Percentiles rank a stretch among this genome's conserved stretches.
Evolutionary conservation across 2,113 vertebrate species (phyloP).

Genomic region (Choloepus hoffmanni): DNA sequence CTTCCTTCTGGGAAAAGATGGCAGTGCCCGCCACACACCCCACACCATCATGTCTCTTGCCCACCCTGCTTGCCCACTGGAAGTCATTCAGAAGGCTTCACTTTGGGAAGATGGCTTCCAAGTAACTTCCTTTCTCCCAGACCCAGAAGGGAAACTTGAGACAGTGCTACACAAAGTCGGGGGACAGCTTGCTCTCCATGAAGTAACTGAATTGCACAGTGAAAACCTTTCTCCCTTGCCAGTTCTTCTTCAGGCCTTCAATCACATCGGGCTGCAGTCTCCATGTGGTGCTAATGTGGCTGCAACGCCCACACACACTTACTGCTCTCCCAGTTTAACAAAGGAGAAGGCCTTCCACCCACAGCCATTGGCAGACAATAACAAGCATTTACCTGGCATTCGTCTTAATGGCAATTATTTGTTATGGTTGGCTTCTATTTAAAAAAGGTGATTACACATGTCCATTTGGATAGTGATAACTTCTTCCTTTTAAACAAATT

Average conservation of each 20-base stretch:
- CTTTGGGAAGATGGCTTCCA: not conserved
- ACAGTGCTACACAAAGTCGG: not conserved
- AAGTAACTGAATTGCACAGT: fast-evolving
- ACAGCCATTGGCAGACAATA: not conserved
- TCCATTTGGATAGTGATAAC: not conserved
- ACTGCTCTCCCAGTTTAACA: no score
- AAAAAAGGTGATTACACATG: not conserved
- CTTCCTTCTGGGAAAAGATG: not conserved
- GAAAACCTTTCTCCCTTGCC: not conserved
- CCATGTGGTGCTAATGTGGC: not conserved
- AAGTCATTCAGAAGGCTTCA: not conserved
- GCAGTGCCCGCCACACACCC: no score
- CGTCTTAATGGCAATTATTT: not conserved
- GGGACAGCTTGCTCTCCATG: no score
- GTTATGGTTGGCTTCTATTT: not conserved
- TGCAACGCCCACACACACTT: no score
- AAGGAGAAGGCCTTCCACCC: not conserved
- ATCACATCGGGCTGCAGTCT: not conserved
- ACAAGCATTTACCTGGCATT: not conserved
- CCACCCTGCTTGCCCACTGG: not conserved
- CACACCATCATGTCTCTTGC: no score
- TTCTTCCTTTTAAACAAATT: not conserved
- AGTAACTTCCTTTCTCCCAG: not conserved
- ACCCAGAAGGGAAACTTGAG: not conserved
- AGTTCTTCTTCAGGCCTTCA: no score